A percentile compares a stretch with the other conserved stretches of the same genome.
Evolutionary conservation across 1,140 invertebrate genomes (phyloP).

Genomic region (Tetramorium alpestre): DNA sequence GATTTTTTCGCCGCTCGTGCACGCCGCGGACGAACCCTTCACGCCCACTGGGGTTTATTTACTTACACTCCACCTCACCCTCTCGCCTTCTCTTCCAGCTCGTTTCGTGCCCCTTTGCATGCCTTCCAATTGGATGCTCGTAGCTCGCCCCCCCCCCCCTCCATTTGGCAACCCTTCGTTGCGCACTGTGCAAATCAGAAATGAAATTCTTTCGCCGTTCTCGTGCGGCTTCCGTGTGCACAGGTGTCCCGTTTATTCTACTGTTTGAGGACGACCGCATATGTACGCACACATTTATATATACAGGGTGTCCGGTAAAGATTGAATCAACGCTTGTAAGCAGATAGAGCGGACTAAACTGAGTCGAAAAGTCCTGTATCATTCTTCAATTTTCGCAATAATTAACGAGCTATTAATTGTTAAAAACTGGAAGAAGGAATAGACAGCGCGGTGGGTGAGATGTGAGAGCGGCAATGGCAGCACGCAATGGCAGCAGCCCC

Average conservation of each 20-base stretch:
- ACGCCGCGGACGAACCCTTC: constrained; percentile 12
- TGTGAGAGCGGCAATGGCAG: too few species aligned
- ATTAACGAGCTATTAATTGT: too few species aligned
- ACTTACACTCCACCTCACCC: constrained; percentile 11
- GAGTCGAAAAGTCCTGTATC: too few species aligned
- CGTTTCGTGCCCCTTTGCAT: constrained; percentile 1
- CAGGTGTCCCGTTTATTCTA: constrained; percentile 60
- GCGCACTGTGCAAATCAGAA: constrained; percentile 55
- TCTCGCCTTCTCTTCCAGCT: neutral
- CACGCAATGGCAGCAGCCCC: too few species aligned
- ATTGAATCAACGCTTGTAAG: too few species aligned
- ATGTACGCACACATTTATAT: neutral
- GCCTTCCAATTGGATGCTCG: constrained; percentile 65
- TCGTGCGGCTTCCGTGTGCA: constrained; percentile 45
- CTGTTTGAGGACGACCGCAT: constrained; percentile 29
- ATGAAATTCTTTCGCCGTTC: constrained; percentile 75
- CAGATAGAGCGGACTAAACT: too few species aligned
- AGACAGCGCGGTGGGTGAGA: too few species aligned
- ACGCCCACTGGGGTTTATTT: constrained; percentile 64
- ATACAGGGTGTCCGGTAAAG: too few species aligned
- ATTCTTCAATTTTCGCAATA: too few species aligned
- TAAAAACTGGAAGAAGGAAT: too few species aligned
- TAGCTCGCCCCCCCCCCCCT: neutral
- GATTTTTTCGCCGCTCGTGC: constrained; percentile 70
- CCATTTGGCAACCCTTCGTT: constrained; percentile 61